These are phyloP conservation scores for Seriola rivoliana DNA, from an alignment of 2,113 vertebrate genomes.

Conservation along the genomic window DNA sequence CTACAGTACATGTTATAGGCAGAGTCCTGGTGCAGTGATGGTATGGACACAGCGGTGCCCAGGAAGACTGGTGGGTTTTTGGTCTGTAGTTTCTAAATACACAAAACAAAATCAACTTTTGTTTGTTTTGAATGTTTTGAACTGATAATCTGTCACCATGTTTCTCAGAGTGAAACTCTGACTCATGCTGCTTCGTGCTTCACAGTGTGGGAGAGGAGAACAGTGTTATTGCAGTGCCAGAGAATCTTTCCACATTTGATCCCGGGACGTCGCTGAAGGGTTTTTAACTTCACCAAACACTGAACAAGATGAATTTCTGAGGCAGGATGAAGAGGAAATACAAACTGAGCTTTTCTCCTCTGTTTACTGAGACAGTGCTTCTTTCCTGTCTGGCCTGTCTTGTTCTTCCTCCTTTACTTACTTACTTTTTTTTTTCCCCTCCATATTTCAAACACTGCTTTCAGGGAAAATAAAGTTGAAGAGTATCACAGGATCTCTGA, in stretches of 20 bases:
- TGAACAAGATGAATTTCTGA: not conserved
- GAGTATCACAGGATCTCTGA: not conserved
- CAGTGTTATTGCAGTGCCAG: not conserved
- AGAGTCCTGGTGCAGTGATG: not conserved
- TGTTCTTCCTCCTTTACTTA: not conserved
- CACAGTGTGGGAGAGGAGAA: constrained; percentile 9
- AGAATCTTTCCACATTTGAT: not conserved
- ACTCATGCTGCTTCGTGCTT: not conserved
- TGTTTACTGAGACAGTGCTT: not conserved
- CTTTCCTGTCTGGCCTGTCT: not conserved
- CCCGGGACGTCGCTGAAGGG: not conserved
- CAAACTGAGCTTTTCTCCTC: not conserved
- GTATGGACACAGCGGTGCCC: too few relatives aligned
- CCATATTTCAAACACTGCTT: not conserved
- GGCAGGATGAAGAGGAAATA: not conserved
- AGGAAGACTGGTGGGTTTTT: not conserved
- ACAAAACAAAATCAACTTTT: not conserved
- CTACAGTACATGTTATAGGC: not conserved
- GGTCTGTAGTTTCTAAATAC: not conserved
- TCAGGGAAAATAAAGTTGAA: not conserved
- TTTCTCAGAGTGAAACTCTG: not conserved
- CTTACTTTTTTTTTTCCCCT: not conserved
- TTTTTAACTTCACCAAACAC: not conserved
- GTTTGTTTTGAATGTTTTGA: not conserved
- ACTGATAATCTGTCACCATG: not conserved